Conservation (phyloP, 1,140 invertebrate species). For the Microplitis mediator region DNA sequence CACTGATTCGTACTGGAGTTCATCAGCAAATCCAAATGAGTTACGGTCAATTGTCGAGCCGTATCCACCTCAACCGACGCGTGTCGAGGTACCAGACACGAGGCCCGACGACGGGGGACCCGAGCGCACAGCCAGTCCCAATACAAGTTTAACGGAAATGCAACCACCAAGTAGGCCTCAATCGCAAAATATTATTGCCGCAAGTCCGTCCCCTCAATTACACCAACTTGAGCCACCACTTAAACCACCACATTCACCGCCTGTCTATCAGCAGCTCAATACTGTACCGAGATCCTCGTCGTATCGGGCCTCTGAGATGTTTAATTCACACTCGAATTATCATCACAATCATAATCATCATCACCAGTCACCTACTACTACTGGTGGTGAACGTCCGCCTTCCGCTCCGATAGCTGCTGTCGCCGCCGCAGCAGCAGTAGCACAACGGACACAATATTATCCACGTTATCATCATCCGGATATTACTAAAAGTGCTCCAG, state of each 20-base stretch:
- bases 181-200: constrained; percentile 42
- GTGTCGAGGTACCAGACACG: constrained; percentile 55
- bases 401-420: constrained; percentile 36
- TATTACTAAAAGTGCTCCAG: constrained; percentile 55
- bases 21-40: constrained; percentile 33
- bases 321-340: constrained; percentile 44
- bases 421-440: no score
- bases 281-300: constrained; percentile 41
- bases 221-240: constrained; percentile 46
- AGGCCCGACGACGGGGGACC: constrained; percentile 54
- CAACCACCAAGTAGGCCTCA: constrained; percentile 44
- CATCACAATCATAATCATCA: constrained; percentile 22
- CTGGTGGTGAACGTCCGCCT: constrained; percentile 16
- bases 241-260: constrained; percentile 53
- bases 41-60: constrained; percentile 47
- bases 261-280: constrained; percentile 55
- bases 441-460: constrained; percentile 53
- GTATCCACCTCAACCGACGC: constrained; percentile 51
- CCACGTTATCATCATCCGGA: constrained; percentile 57
- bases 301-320: constrained; percentile 39
- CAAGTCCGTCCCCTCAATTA: constrained; percentile 57
- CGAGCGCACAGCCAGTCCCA: constrained; percentile 34
- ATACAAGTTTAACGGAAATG: constrained; percentile 54
- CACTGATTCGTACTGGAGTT: constrained; percentile 46
- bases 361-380: no score